Percentiles rank a stretch among this genome's conserved stretches.
These are phyloP conservation scores for Podarcis raffonei DNA, from an alignment of 2,113 vertebrate species.

Conservation along the genomic window DNA sequence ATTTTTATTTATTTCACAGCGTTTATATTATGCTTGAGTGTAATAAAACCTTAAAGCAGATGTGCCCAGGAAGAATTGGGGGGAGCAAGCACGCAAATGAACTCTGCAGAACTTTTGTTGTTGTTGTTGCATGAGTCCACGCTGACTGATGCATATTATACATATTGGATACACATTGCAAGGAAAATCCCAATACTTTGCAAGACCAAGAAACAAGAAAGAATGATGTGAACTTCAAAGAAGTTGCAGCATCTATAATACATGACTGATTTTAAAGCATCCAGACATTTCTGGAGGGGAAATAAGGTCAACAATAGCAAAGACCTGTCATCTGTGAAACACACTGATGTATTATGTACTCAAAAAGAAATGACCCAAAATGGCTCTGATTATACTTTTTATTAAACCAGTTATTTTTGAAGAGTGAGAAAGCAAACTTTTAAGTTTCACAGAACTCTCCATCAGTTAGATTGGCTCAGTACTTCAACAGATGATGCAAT, in stretches of 20 bases:
- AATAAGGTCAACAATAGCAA: conserved; percentile 11
- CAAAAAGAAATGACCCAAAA: conserved; percentile 17
- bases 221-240: conserved; percentile 28
- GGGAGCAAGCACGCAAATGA: accelerated
- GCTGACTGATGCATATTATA: neutral
- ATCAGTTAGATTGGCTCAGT: neutral
- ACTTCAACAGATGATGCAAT: neutral
- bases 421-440: conserved; percentile 9
- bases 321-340: conserved; percentile 30
- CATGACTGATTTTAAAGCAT: conserved; percentile 35
- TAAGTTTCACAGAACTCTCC: conserved; percentile 21
- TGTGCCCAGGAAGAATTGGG: neutral
- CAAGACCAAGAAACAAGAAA: conserved; percentile 29
- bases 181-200: conserved; percentile 8
- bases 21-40: no score
- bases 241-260: conserved; percentile 15
- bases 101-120: neutral
- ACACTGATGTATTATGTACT: conserved; percentile 13
- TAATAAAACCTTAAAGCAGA: no score
- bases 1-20: no score
- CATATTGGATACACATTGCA: neutral
- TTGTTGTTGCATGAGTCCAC: neutral
- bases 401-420: neutral
- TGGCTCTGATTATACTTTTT: conserved; percentile 15
- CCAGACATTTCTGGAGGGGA: conserved; percentile 21